These are phyloP conservation scores for Pachyrhynchus sulphureomaculatus DNA, from an alignment of 1,140 invertebrate species.

Conservation along the genomic window DNA sequence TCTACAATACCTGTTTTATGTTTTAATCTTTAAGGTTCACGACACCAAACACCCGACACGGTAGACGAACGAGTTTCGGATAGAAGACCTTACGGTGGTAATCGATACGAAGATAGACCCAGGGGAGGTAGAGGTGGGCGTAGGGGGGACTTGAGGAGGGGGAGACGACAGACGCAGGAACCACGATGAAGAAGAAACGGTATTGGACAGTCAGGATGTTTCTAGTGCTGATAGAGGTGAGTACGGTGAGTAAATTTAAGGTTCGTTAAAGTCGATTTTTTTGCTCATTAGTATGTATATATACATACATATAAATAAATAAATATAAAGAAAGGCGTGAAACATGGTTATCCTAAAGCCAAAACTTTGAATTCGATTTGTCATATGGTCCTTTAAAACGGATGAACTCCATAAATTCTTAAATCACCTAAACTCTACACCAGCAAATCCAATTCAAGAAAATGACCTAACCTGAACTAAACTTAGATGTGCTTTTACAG, in stretches of 20 bases:
- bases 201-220: slow-evolving; percentile 75
- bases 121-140: slow-evolving; percentile 52
- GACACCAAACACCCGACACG: slow-evolving; percentile 60
- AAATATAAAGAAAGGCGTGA: no score
- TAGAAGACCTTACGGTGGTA: slow-evolving; percentile 53
- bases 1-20: no score
- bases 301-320: no score
- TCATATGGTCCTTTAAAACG: no score
- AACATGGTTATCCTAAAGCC: no score
- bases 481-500: no score
- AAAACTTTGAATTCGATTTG: no score
- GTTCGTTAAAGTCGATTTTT: no score
- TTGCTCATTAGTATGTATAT: slow-evolving; percentile 1
- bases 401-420: no score
- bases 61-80: slow-evolving; percentile 59
- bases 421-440: no score
- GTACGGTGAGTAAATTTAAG: slow-evolving; percentile 21
- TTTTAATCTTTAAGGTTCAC: slow-evolving; percentile 52
- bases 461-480: no score
- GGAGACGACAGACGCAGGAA: slow-evolving; percentile 67
- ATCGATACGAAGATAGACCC: slow-evolving; percentile 49
- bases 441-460: no score
- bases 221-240: slow-evolving; percentile 77
- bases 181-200: slow-evolving; percentile 77
- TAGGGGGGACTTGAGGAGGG: slow-evolving; percentile 56